Evolutionary conservation across 2,888 invertebrate species (phyloP).

Genomic region (Bursaphelenchus okinawaensis): DNA sequence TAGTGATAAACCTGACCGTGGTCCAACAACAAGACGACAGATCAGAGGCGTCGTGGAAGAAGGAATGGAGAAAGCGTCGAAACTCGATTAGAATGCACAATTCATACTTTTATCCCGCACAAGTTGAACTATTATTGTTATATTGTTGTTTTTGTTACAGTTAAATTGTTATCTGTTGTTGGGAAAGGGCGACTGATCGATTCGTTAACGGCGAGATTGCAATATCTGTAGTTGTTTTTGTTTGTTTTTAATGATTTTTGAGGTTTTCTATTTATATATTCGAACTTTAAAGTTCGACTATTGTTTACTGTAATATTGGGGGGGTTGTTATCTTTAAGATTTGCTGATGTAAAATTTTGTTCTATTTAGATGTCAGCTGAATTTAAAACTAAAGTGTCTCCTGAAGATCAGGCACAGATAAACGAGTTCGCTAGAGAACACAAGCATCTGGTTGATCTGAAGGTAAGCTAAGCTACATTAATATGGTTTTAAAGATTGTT

Average conservation of each 20-base stretch:
- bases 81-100: no score
- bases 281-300: no score
- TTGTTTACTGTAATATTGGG: no score
- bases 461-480: slow-evolving; percentile 73
- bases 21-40: neutral
- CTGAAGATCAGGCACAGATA: slow-evolving; percentile 93
- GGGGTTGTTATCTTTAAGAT: no score
- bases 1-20: neutral
- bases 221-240: no score
- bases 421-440: slow-evolving; percentile 90
- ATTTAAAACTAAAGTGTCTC: slow-evolving; percentile 67
- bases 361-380: neutral
- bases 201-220: no score
- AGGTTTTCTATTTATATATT: no score
- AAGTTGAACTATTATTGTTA: neutral
- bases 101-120: no score
- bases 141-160: neutral
- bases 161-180: neutral
- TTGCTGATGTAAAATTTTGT: no score
- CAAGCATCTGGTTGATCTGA: slow-evolving; percentile 81
- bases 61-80: neutral
- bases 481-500: slow-evolving; percentile 67
- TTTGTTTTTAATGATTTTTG: no score
- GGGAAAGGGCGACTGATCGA: no score
- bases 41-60: neutral